Evolutionary conservation across 2,113 vertebrate species (phyloP).

Genomic region (Synodontis membranacea): DNA sequence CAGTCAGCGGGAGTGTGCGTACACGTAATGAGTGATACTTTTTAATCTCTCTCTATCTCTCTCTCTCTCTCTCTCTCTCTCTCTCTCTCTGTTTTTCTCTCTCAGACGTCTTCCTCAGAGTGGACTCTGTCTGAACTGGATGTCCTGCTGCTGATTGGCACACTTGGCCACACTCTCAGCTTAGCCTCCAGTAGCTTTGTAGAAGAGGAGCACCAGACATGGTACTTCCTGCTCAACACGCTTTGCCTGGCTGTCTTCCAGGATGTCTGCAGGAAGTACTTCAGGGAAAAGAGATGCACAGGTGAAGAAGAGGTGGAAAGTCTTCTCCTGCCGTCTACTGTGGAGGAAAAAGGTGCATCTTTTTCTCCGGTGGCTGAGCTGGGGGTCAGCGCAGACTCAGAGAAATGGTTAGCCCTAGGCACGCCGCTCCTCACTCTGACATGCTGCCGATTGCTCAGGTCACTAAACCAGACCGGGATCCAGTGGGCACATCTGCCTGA

Average conservation of each 20-base stretch:
- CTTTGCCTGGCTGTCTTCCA: conserved; percentile 88
- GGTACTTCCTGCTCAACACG: conserved; percentile 93
- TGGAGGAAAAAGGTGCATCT: conserved; percentile 46
- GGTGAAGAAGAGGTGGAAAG: conserved; percentile 51
- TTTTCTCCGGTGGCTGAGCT: conserved; percentile 41
- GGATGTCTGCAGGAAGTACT: conserved; percentile 82
- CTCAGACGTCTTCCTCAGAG: conserved; percentile 45
- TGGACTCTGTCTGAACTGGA: conserved; percentile 84
- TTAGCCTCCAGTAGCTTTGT: conserved; percentile 92
- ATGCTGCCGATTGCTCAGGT: conserved; percentile 88
- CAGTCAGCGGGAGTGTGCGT: conserved; percentile 19
- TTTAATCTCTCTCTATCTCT: conserved; percentile 24
- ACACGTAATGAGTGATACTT: neutral
- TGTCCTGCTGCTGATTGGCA: conserved; percentile 81
- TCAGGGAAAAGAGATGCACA: conserved; percentile 58
- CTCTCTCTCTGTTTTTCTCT: neutral
- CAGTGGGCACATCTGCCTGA: conserved; percentile 93
- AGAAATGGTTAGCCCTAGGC: conserved; percentile 83
- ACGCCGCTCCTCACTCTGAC: conserved; percentile 82
- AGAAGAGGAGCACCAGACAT: conserved; percentile 96
- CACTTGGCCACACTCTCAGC: conserved; percentile 84
- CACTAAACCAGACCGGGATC: conserved; percentile 92
- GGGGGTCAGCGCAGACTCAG: conserved; percentile 55
- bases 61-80: conserved; percentile 26
- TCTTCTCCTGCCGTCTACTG: conserved; percentile 54